Conservation (phyloP, 2,113 vertebrate species). For the Cichladusa arquata region DNA sequence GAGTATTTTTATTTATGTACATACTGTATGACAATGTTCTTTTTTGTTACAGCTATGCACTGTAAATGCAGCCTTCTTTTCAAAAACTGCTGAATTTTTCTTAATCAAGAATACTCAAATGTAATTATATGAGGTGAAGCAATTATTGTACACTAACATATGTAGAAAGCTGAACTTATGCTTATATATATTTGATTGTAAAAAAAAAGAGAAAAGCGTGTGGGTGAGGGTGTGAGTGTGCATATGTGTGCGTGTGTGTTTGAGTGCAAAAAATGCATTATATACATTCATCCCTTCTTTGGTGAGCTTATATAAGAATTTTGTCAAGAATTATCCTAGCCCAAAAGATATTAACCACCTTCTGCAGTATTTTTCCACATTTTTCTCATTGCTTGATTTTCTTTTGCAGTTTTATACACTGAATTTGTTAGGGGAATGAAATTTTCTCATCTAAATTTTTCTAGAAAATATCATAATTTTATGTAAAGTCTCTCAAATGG, state of each 20-base stretch:
- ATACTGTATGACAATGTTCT: slow-evolving; percentile 89
- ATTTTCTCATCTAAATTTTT: slow-evolving; percentile 85
- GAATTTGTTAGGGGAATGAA: slow-evolving; percentile 80
- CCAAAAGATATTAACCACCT: slow-evolving; percentile 72
- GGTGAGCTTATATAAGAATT: slow-evolving; percentile 77
- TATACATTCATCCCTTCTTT: slow-evolving; percentile 73
- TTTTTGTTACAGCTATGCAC: slow-evolving; percentile 99
- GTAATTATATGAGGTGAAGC: slow-evolving; percentile 91
- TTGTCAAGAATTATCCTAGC: slow-evolving; percentile 69
- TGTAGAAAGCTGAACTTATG: slow-evolving; percentile 89
- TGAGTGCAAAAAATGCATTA: slow-evolving; percentile 74
- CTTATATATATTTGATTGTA: slow-evolving; percentile 96
- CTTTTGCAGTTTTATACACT: slow-evolving; percentile 82
- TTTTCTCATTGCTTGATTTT: slow-evolving; percentile 79
- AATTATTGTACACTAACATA: slow-evolving; percentile 92
- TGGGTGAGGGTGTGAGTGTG: slow-evolving; percentile 64
- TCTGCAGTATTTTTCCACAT: slow-evolving; percentile 78
- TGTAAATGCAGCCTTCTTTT: slow-evolving; percentile 99
- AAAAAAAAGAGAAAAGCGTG: slow-evolving; percentile 68
- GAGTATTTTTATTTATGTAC: slow-evolving; percentile 99
- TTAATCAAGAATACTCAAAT: slow-evolving; percentile 97
- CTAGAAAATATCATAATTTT: slow-evolving; percentile 81
- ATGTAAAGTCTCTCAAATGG: slow-evolving; percentile 80
- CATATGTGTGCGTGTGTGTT: slow-evolving; percentile 61
- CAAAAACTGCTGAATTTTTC: slow-evolving; percentile 89